Evolutionary conservation across 2,888 invertebrate species (phyloP).

Genomic region (Catonia carolina): DNA sequence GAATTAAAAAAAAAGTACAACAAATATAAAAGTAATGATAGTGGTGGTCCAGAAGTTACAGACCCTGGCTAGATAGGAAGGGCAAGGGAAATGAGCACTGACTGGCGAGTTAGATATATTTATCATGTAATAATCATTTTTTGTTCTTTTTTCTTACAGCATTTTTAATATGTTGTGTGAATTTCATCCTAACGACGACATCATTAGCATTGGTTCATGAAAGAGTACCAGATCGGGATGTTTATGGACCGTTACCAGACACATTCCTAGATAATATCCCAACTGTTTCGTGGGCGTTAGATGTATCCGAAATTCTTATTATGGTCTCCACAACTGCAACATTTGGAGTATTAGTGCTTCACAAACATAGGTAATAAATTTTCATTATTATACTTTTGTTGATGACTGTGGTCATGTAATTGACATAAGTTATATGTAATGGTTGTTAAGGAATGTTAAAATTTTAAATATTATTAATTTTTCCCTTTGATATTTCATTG

Average conservation of each 20-base stretch:
- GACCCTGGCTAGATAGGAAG: too few relatives aligned
- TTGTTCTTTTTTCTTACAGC: slow-evolving; percentile 48
- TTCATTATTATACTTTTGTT: too few relatives aligned
- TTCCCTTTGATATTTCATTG: too few relatives aligned
- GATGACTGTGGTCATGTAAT: too few relatives aligned
- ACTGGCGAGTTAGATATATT: too few relatives aligned
- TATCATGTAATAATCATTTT: too few relatives aligned
- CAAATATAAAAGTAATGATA: too few relatives aligned
- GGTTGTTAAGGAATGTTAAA: too few relatives aligned
- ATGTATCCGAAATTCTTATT: slow-evolving; percentile 79
- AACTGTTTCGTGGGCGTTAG: slow-evolving; percentile 67
- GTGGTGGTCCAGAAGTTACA: too few relatives aligned
- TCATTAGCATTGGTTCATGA: slow-evolving; percentile 83
- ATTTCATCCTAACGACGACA: slow-evolving; percentile 58
- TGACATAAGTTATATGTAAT: too few relatives aligned
- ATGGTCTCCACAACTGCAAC: slow-evolving; percentile 72
- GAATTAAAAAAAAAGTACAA: too few relatives aligned
- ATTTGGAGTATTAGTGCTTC: slow-evolving; percentile 70
- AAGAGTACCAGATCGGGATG: slow-evolving; percentile 70
- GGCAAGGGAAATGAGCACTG: too few relatives aligned
- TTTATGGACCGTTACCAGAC: slow-evolving; percentile 73
- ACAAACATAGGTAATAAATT: slow-evolving; percentile 65
- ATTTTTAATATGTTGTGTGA: slow-evolving; percentile 54
- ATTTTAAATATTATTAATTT: background rate
- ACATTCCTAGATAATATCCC: slow-evolving; percentile 70